These are phyloP conservation scores for Graptemys geographica DNA, from an alignment of 2,797 vertebrate genomes.

Conservation along the genomic window DNA sequence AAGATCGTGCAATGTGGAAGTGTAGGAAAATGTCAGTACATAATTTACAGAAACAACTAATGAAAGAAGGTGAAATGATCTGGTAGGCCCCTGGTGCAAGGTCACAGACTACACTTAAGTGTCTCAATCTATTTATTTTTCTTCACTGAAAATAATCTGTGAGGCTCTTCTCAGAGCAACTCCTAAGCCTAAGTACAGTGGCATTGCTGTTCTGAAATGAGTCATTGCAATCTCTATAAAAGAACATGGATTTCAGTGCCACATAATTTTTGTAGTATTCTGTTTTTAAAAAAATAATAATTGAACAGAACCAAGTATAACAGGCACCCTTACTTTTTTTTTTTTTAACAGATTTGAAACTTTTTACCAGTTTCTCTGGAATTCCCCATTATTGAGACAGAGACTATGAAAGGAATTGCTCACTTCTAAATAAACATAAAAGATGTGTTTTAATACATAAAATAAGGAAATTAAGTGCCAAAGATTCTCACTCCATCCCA, in stretches of 20 bases:
- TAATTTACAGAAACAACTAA: not conserved
- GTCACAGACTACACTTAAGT: not conserved
- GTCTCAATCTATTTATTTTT: not conserved
- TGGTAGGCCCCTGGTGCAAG: not conserved
- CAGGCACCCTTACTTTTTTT: not conserved
- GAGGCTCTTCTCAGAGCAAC: not conserved
- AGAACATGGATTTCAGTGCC: not conserved
- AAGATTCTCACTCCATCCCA: not conserved
- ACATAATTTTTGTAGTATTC: not conserved
- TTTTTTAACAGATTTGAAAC: not conserved
- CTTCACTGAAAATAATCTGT: not conserved
- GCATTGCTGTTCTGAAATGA: not conserved
- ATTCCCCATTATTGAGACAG: not conserved
- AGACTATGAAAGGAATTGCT: not conserved
- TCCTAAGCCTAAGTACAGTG: not conserved
- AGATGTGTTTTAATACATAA: not conserved
- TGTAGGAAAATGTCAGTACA: not conserved
- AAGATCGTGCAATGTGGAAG: not conserved
- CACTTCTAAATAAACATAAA: not conserved
- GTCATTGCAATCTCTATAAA: not conserved
- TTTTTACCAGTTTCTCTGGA: not conserved
- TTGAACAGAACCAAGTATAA: not conserved
- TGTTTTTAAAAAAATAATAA: not conserved
- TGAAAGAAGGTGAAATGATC: not conserved
- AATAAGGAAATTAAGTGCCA: not conserved